These are phyloP conservation scores for Gibbula magus DNA, from an alignment of 2,888 invertebrate species.

Conservation along the genomic window DNA sequence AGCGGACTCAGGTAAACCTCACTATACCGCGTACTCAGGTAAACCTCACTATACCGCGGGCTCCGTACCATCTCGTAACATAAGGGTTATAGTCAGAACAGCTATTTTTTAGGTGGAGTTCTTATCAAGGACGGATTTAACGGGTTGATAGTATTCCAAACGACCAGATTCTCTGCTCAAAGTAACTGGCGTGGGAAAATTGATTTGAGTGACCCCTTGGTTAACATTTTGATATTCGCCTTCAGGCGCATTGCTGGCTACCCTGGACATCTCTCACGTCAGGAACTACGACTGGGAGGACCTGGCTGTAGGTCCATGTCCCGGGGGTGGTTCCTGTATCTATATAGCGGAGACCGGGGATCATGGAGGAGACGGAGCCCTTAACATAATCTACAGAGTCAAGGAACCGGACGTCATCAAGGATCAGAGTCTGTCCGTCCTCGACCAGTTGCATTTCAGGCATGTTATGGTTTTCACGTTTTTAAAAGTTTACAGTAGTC, in stretches of 20 bases:
- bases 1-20: not conserved
- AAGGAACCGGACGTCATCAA: slow-evolving; percentile 32
- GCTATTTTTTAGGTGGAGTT: too few species aligned
- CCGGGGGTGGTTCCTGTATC: slow-evolving; percentile 29
- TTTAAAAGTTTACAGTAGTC: too few species aligned
- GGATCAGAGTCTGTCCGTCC: slow-evolving; percentile 17
- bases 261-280: not conserved
- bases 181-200: too few species aligned
- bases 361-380: slow-evolving; percentile 24
- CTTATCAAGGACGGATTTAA: too few species aligned
- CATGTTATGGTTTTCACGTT: not conserved
- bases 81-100: too few species aligned
- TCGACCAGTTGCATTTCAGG: slow-evolving; percentile 27
- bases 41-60: too few species aligned
- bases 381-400: slow-evolving; percentile 39
- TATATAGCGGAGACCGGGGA: slow-evolving; percentile 45
- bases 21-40: too few species aligned
- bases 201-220: too few species aligned
- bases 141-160: too few species aligned
- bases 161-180: too few species aligned
- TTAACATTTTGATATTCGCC: too few species aligned
- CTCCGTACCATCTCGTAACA: too few species aligned
- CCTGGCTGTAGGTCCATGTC: slow-evolving; percentile 27
- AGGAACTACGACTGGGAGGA: slow-evolving; percentile 29
- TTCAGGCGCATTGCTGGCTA: not conserved